These are phyloP conservation scores for Tringa solitaria DNA, from an alignment of 2,113 vertebrate species.

Conservation along the genomic window DNA sequence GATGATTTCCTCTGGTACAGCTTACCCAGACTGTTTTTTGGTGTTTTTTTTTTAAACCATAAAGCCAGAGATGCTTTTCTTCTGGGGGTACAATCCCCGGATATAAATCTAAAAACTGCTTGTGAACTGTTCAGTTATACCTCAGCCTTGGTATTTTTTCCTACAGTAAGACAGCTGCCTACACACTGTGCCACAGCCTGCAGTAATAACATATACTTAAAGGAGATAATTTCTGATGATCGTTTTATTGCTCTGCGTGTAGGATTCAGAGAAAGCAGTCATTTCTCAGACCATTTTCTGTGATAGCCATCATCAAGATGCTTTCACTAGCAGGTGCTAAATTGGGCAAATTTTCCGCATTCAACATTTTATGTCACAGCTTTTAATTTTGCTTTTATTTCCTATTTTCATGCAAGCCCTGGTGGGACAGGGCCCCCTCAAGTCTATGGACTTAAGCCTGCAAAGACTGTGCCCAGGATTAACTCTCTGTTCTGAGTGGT, in stretches of 20 bases:
- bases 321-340: background rate
- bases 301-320: background rate
- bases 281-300: background rate
- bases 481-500: background rate
- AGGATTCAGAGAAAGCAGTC: background rate
- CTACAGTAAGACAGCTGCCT: background rate
- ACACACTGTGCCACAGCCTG: background rate
- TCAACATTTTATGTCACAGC: background rate
- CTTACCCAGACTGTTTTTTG: background rate
- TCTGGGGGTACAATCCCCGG: background rate
- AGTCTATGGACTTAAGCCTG: background rate
- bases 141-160: background rate
- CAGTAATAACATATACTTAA: background rate
- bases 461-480: background rate
- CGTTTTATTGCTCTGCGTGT: fast-evolving
- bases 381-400: background rate
- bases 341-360: background rate
- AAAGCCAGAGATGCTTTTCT: background rate
- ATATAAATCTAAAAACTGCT: background rate
- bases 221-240: background rate
- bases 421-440: background rate
- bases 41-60: background rate
- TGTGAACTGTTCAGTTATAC: background rate
- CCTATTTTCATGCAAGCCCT: background rate
- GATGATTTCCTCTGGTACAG: background rate